phyloP scores from a whole-genome alignment of 2,888 invertebrate species.

The Dendrolimus pini region DNA sequence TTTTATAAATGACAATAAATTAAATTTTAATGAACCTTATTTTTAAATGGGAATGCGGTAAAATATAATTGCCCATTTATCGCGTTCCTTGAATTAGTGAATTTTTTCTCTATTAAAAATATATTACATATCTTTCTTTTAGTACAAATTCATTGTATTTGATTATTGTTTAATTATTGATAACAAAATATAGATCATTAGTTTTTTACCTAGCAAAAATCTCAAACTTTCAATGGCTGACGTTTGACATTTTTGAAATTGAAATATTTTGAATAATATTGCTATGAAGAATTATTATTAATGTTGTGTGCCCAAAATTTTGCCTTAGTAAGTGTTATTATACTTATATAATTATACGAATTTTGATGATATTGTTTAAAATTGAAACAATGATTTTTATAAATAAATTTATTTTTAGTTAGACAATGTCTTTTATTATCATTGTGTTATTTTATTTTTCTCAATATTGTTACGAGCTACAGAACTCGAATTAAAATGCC shows the following conservation, averaged over 20 bases:
- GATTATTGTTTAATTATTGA: conserved; percentile 12
- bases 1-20: neutral
- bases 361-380: conserved; percentile 7
- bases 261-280: conserved; percentile 15
- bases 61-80: conserved; percentile 11
- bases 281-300: conserved; percentile 11
- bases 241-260: conserved; percentile 63
- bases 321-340: conserved; percentile 40
- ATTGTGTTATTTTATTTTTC: neutral
- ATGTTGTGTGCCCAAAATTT: conserved; percentile 32
- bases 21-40: neutral
- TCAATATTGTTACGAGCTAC: neutral
- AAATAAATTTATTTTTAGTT: neutral
- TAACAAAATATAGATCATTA: conserved; percentile 29
- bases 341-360: conserved; percentile 11
- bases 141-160: conserved; percentile 11
- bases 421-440: conserved; percentile 14
- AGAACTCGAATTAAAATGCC: no score
- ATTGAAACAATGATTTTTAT: neutral
- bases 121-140: conserved; percentile 16
- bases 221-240: conserved; percentile 67
- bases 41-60: neutral
- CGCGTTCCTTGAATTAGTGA: conserved; percentile 2
- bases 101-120: conserved; percentile 9
- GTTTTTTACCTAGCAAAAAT: conserved; percentile 49